Evolutionary conservation across 2,888 invertebrate species (phyloP).

Genomic region (Volucella zonaria): DNA sequence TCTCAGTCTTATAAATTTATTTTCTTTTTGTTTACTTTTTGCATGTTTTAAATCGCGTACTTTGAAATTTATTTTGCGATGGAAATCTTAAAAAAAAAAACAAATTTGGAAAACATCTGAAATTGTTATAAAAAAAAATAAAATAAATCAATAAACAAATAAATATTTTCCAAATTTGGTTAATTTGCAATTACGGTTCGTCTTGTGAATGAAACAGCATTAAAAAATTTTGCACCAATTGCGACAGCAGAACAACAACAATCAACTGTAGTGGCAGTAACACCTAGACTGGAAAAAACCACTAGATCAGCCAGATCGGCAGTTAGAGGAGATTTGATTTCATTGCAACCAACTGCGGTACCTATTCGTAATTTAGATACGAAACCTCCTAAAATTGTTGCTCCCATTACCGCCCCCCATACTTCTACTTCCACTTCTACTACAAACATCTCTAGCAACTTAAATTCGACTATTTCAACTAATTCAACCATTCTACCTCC

Average conservation of each 20-base stretch:
- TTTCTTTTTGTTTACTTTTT: slow-evolving; percentile 36
- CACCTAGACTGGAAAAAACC: slow-evolving; percentile 50
- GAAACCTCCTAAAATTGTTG: slow-evolving; percentile 47
- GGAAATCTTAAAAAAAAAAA: slow-evolving; percentile 31
- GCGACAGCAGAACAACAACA: slow-evolving; percentile 39
- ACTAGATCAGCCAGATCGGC: slow-evolving; percentile 55
- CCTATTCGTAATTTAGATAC: slow-evolving; percentile 51
- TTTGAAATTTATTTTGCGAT: slow-evolving; percentile 58
- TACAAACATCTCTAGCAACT: slow-evolving; percentile 42
- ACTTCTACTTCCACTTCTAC: slow-evolving; percentile 51
- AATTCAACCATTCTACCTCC: slow-evolving; percentile 71
- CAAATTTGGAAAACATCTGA: neutral
- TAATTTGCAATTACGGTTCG: slow-evolving; percentile 48
- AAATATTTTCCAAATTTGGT: slow-evolving; percentile 57
- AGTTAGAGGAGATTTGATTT: slow-evolving; percentile 31
- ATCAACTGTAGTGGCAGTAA: slow-evolving; percentile 27
- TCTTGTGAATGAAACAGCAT: slow-evolving; percentile 58
- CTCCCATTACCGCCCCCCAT: slow-evolving; percentile 30
- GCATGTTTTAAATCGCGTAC: slow-evolving; percentile 53
- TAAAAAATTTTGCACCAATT: slow-evolving; percentile 40
- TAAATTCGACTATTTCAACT: slow-evolving; percentile 61
- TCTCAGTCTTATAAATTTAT: neutral
- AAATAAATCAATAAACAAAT: slow-evolving; percentile 3
- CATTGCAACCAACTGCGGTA: slow-evolving; percentile 47
- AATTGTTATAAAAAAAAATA: slow-evolving; percentile 33